Conservation (phyloP, 2,113 vertebrate species). For the Passerina amoena region DNA sequence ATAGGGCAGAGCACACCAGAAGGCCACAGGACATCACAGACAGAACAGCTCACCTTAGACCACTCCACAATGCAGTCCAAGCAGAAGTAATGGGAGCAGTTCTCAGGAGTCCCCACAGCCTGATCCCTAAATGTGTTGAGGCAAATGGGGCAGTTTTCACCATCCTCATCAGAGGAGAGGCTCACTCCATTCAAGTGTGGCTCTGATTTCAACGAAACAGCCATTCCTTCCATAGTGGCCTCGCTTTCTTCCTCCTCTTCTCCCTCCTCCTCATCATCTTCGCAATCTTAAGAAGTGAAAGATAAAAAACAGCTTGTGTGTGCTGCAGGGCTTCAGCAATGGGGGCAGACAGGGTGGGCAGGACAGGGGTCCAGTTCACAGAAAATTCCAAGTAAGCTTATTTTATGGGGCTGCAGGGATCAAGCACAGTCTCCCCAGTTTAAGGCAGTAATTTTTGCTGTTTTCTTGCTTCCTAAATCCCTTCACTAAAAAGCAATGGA, state of each 20-base stretch:
- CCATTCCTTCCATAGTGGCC: not conserved
- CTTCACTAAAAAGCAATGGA: not conserved
- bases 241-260: constrained; percentile 52
- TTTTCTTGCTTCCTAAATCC: not conserved
- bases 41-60: constrained; percentile 83
- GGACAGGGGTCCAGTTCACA: not conserved
- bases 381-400: not conserved
- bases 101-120: constrained; percentile 92
- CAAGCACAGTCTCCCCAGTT: not conserved
- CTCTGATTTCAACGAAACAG: constrained; percentile 8
- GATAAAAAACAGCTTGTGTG: not conserved
- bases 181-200: not conserved
- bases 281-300: constrained; percentile 45
- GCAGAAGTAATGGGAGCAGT: constrained; percentile 94
- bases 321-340: not conserved
- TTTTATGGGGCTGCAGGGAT: not conserved
- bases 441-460: not conserved
- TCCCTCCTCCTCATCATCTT: constrained; percentile 51
- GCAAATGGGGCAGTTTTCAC: constrained; percentile 93
- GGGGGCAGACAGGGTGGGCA: not conserved
- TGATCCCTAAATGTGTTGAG: constrained; percentile 89
- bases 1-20: not conserved
- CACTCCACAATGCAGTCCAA: constrained; percentile 95
- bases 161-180: constrained; percentile 86
- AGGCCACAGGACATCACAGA: not conserved